phyloP scores from a whole-genome alignment of 2,888 invertebrate genomes.

The Dione vanillae region DNA sequence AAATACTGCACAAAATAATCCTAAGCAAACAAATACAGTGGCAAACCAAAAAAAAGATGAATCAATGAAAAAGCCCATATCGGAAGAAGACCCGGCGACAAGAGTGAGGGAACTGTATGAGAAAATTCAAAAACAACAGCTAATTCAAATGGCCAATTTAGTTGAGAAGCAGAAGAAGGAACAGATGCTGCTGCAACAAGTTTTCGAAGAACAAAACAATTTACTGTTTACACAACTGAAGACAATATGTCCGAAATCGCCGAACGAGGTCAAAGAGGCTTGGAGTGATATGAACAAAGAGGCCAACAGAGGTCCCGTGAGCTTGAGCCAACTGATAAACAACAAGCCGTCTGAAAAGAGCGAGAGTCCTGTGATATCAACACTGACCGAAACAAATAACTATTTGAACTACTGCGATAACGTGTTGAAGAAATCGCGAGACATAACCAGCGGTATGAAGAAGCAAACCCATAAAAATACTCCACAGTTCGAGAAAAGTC shows the following conservation, averaged over 20 bases:
- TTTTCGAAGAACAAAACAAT: conserved; percentile 87
- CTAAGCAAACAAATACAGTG: conserved; percentile 46
- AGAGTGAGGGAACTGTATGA: conserved; percentile 75
- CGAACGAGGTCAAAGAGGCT: conserved; percentile 68
- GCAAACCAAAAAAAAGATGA: conserved; percentile 31
- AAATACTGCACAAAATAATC: conserved; percentile 53
- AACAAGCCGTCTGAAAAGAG: conserved; percentile 55
- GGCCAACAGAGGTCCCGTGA: conserved; percentile 68
- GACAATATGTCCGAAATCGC: conserved; percentile 71
- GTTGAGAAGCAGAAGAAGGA: conserved; percentile 87
- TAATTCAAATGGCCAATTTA: conserved; percentile 85
- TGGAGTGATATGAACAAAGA: conserved; percentile 64
- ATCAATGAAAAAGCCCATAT: conserved; percentile 48
- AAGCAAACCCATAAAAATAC: conserved; percentile 50
- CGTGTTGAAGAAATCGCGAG: conserved; percentile 68
- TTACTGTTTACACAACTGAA: conserved; percentile 81
- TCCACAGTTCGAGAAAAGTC: conserved; percentile 47
- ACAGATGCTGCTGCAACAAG: conserved; percentile 85
- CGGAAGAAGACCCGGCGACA: conserved; percentile 69
- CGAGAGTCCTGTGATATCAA: conserved; percentile 59
- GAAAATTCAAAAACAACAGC: conserved; percentile 86
- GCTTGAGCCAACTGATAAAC: conserved; percentile 74
- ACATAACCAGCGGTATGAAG: conserved; percentile 67
- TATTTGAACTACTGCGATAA: conserved; percentile 69
- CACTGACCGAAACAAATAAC: conserved; percentile 67